These are phyloP conservation scores for Acrocyrtus sp. DNA, from an alignment of 2,888 invertebrate species.

Conservation along the genomic window DNA sequence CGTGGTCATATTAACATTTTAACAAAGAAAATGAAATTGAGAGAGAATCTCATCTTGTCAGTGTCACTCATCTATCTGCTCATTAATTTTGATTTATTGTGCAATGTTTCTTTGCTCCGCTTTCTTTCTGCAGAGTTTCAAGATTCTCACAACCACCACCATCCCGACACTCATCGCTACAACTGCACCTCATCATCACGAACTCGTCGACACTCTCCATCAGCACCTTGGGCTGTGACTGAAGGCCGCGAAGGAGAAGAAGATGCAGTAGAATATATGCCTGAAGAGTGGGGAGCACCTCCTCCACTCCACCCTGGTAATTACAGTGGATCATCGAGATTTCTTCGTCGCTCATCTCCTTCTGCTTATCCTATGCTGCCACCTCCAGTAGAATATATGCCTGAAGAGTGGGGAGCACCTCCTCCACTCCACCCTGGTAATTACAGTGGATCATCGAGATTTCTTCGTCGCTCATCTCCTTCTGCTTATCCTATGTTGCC, in stretches of 20 bases:
- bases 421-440: slow-evolving; percentile 6
- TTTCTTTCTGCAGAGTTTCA: slow-evolving; percentile 23
- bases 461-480: background rate
- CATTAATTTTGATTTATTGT: background rate
- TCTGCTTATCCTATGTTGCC: background rate
- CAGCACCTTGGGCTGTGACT: too few relatives aligned
- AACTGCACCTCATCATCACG: slow-evolving; percentile 1
- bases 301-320: slow-evolving; percentile 3
- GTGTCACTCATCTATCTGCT: background rate
- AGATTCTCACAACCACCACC: slow-evolving; percentile 2
- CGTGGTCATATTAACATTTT: slow-evolving; percentile 3
- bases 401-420: slow-evolving; percentile 18
- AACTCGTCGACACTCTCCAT: too few relatives aligned
- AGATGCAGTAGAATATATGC: too few relatives aligned
- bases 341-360: background rate
- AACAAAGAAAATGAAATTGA: background rate
- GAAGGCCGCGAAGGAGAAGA: too few relatives aligned
- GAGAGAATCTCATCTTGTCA: background rate
- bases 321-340: slow-evolving; percentile 13
- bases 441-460: slow-evolving; percentile 13
- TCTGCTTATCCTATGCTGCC: background rate
- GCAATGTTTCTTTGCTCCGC: too few relatives aligned
- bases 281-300: background rate
- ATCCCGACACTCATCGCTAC: slow-evolving; percentile 2
- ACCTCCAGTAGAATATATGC: background rate